Evolutionary conservation across 1,140 invertebrate species (phyloP).

Genomic region (Teleogryllus occipitalis): DNA sequence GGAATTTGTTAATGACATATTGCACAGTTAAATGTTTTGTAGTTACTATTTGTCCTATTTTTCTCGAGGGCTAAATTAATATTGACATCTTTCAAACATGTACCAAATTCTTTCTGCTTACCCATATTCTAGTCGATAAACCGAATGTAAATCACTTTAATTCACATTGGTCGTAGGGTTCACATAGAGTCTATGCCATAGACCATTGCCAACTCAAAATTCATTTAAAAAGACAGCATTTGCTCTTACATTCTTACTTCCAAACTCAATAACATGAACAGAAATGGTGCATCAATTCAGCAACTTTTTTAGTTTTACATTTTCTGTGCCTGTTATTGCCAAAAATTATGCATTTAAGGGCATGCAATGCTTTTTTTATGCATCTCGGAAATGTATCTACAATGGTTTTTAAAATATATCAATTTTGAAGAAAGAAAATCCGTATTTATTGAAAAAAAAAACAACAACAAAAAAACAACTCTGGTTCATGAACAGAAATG

Average conservation of each 20-base stretch:
- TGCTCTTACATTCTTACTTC: not conserved
- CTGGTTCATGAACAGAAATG: not conserved
- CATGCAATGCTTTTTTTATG: not conserved
- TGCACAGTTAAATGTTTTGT: no score
- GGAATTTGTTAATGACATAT: no score
- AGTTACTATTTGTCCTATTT: no score
- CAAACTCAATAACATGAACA: not conserved
- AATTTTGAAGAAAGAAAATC: not conserved
- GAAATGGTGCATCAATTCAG: not conserved
- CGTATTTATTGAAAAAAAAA: not conserved
- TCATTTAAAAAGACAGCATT: not conserved
- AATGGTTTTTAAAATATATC: not conserved
- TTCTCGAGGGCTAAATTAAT: not conserved
- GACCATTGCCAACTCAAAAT: not conserved
- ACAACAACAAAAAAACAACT: not conserved
- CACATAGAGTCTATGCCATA: no score
- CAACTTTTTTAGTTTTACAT: not conserved
- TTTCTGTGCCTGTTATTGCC: not conserved
- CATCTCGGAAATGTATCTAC: no score
- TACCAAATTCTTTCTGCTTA: not conserved
- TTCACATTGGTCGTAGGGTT: not conserved
- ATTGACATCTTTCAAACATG: not conserved
- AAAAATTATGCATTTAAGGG: not conserved
- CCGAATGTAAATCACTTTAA: not conserved
- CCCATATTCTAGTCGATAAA: not conserved